These are phyloP conservation scores for Antrozous pallidus DNA, from an alignment of 2,797 vertebrate genomes.

Conservation along the genomic window DNA sequence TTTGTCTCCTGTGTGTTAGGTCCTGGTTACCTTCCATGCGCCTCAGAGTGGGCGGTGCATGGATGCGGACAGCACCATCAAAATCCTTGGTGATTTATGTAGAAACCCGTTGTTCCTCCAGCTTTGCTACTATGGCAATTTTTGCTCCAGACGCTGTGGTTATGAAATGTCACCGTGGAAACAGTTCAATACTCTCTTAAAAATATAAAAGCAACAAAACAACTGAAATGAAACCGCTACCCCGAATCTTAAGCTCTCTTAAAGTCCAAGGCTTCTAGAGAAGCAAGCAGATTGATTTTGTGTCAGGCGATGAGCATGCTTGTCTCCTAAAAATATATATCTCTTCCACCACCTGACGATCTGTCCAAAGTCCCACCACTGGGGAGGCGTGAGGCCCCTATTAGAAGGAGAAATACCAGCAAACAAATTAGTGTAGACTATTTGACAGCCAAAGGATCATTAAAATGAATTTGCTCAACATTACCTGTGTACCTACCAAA, in stretches of 20 bases:
- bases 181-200: constrained; percentile 79
- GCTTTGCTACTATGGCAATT: neutral
- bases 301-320: neutral
- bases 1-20: neutral
- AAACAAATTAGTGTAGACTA: neutral
- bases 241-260: constrained; percentile 43
- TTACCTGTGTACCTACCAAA: neutral
- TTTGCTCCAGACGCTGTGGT: constrained; percentile 76
- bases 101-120: neutral
- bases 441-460: neutral
- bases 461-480: neutral
- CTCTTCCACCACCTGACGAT: neutral
- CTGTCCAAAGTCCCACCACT: neutral
- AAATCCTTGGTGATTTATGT: neutral
- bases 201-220: constrained; percentile 69
- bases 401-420: neutral
- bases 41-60: neutral
- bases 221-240: constrained; percentile 43
- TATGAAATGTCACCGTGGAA: constrained; percentile 85
- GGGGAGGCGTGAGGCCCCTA: neutral
- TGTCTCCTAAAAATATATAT: neutral
- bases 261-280: neutral
- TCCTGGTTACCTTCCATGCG: neutral
- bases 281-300: constrained; percentile 51
- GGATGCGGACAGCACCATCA: neutral